Conservation (phyloP, 23 tunicate genomes). For the Diplosoma virens region DNA sequence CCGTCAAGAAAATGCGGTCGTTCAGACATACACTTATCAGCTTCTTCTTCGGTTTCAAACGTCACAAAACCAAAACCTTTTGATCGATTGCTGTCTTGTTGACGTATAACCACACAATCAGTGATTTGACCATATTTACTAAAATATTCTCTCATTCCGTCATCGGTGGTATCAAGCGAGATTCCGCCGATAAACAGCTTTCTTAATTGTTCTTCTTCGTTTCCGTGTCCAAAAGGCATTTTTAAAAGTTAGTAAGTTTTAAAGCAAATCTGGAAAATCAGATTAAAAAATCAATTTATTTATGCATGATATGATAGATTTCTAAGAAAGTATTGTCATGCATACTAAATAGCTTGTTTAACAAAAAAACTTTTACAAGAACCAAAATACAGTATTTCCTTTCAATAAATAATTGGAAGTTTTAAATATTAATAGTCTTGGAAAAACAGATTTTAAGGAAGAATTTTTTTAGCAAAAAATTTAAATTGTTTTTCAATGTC, state of each 20-base stretch:
- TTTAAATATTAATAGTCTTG: too few relatives aligned
- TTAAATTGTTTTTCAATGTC: too few relatives aligned
- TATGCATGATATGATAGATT: too few relatives aligned
- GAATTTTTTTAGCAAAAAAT: too few relatives aligned
- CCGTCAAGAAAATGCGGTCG: slow-evolving; percentile 71
- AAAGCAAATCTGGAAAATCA: neutral
- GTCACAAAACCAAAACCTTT: slow-evolving; percentile 91
- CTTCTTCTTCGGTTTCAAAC: slow-evolving; percentile 65
- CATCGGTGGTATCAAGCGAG: slow-evolving; percentile 67
- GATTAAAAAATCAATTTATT: neutral
- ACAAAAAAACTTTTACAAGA: too few relatives aligned
- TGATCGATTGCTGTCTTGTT: slow-evolving; percentile 44
- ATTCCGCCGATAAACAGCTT: slow-evolving; percentile 80
- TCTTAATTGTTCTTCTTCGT: slow-evolving; percentile 76
- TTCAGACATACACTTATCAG: slow-evolving; percentile 67
- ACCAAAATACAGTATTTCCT: too few relatives aligned
- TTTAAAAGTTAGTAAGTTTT: neutral
- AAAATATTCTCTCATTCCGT: slow-evolving; percentile 48
- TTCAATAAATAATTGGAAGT: too few relatives aligned
- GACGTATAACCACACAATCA: slow-evolving; percentile 73
- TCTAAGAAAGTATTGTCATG: too few relatives aligned
- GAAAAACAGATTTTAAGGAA: too few relatives aligned
- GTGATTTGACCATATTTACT: slow-evolving; percentile 53
- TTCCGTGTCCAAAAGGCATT: slow-evolving; percentile 52
- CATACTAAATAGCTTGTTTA: too few relatives aligned